Base-by-base conservation (phyloP, 1,140 invertebrate species). In the Calycopis cecrops region DNA sequence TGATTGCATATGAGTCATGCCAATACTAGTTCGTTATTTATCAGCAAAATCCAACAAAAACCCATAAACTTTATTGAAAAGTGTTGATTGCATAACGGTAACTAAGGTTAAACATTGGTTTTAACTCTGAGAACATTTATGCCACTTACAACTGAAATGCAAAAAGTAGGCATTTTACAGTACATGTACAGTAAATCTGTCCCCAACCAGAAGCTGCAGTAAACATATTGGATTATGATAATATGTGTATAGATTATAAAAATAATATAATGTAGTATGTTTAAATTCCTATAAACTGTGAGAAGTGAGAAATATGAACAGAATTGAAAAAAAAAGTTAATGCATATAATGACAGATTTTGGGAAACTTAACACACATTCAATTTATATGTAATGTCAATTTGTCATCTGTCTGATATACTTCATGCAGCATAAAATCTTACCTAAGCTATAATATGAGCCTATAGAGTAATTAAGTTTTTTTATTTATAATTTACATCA, bases 41-140 rank as follows among this genome's bases (percentile, higher is more conserved):
- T 82, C 72, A 60, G 59, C 65, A 68, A 56, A 67, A 57, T 72
- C 60, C 67, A 71, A 52, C 55, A 59, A 65, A 61, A 75, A 76
- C 70, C 73, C 72, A 76, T 79, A 83, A 77, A 77, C 69, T 84
- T 79, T 83, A 86, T 84, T 84, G 80, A 79, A 81, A 81, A 76
- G 73, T 74, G 50, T 78, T 81, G 76, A 83, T 86, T 86, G 70
- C 80, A 81, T 75, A 86, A 84, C 80, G 83, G 80, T 82, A 68
- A 68, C 59, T 59, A 75, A 69, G 63, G 61, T 71, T 67, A 77
- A 73, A 73, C 70, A 63, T 57, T 51, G 63, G 60, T 67, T 67
- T 59, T 68, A 79, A 80, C 74, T 76, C 80, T 76, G 71, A 71
- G 69, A 73, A 67, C 60, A 66, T 67, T 68, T 59, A 64, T 57